Evolutionary conservation across 2,113 vertebrate genomes (phyloP), one percentile per base, ranked within the genome.

Genomic region (Chloebia gouldiae): DNA sequence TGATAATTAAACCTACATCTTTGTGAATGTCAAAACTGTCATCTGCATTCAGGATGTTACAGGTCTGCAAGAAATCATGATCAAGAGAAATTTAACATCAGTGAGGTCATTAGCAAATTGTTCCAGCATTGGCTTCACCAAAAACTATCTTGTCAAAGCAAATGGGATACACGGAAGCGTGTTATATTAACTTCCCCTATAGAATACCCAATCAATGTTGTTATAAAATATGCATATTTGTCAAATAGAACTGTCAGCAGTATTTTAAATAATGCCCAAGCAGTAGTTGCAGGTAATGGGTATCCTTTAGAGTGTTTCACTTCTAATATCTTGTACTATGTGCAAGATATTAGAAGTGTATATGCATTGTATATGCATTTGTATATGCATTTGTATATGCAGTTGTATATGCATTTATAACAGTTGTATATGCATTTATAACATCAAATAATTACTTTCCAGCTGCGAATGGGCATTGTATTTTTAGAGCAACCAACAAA

Each of bases 1-100:
- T 76, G 83, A 83, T 97, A 97, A 97, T 97, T 97, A 97, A 97
- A 95, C 78, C 47, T 90, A 86, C 86, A 90, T 93, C 94, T 96
- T 95, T 92, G 81, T 91, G 96, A 97, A 98, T 97, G 97, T 97
- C 97, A 97, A 91, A 97, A 96, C 80, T 94, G 94, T 97, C 93
- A 87, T 96, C 95, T 95, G 92, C 93, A 95, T 97, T 96, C 93
- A 91, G 88, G 94, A 70, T 91, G 86, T 92, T 95, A 89, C 81
- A 91, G 91, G 78, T 91, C 72, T 91, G 60, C 68, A 87, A 95
- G 86, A 96, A 93, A 92, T 84, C 57, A 96, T 84, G 73, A 96
- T 95, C 92, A 90, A 84, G 90, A 95, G 78, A 95, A 92, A 60
- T 88, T 56, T 65, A 72, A 63, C 70, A 64, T 77, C 66, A 81